Evolutionary conservation across 2,888 invertebrate species (phyloP), one percentile per base, ranked within the genome.

Genomic region (Rutpela maculata): DNA sequence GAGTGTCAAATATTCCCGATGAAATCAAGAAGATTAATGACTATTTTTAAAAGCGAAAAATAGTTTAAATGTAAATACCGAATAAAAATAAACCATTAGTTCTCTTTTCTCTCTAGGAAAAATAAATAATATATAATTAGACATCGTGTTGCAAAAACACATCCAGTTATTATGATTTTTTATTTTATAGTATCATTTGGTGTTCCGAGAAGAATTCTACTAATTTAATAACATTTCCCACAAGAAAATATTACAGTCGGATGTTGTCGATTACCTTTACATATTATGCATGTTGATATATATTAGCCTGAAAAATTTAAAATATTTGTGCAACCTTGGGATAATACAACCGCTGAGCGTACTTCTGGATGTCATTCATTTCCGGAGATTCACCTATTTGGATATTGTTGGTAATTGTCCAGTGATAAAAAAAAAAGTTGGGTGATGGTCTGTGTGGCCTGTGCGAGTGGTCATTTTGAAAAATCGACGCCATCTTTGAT

Each of bases 71-170:
- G 38, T 65, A 65, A 65, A 65, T 65, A 65, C 17, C 43, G 38
- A n/a, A 18, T 43, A 65, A 65, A 65, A 65, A 65, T 65, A 65
- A 65, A 65, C 38, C 65, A 18, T 43, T 65, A 19, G n/a, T 65
- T 65, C 43, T 65, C 38, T 65, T 63, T 65, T 65, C 38, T 18
- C 65, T 65, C 65, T 65, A 65, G 65, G 43, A 65, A 65, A 65
- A 65, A 65, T 65, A 65, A 65, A 65, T 65, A 65, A 65, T 43
- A 18, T 65, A 43, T 65, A 65, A 38, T 31, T 62, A 62, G 62
- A 22, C n/a, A 31, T 62, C 65, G 26, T 35, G 38, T 38, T 43
- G 38, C 38, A 65, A 65, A 65, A 65, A 65, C 43, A 65, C 38
- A 43, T 65, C n/a, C 65, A 65, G 43, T 65, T 65, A 38, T 65